Base-by-base conservation (phyloP, 2,797 vertebrate genomes). In the Sandelia bainsii region DNA sequence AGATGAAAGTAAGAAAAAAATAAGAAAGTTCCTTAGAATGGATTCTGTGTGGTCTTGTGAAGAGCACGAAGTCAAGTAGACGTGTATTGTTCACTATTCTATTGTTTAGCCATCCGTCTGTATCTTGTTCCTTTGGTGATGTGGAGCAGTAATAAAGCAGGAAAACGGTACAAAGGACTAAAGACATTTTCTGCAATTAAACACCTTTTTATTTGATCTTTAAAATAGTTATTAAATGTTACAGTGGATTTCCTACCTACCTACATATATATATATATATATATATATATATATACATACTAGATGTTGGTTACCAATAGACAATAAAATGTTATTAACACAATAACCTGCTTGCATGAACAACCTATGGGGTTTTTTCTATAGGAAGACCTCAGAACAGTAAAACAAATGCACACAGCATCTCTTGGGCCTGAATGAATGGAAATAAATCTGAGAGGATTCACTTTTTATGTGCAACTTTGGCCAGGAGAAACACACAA, bases 51-150 rank as follows among this genome's bases (percentile, higher is more conserved):
- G 5, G 51, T 17, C n/a, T 63, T n/a, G 45, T 25, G 48, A 62
- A 25, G 20, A 57, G 44, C 27, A 44, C 40, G 8, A 19, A 16
- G 57, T n/a, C 20, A 29, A 46, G 51, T 62, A 20, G 52, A 50
- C 62, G 44, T 70, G 42, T n/a, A 34, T 57, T n/a, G 37, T 63
- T 2, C 25, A 25, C 25, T 25, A 25, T 48, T 70, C 50, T 19
- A 34, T 57, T n/a, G 37, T 63, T 2, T 3, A 58, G 46, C 17
- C 7, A 17, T 65, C 19, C 0, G 11, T 45, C 45, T 34, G 17
- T 1, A n/a, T 34, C n/a, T 72, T 8, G 27, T 45, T 65, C 56
- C 11, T 29, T 46, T 11, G 23, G 53, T 22, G 22, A 75, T 52
- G 49, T 16, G 44, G 10, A 23, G 32, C 50, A 29, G 29, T 57